Evolutionary conservation across 2,113 vertebrate genomes (phyloP).

Genomic region (Nesospiza acunhae): DNA sequence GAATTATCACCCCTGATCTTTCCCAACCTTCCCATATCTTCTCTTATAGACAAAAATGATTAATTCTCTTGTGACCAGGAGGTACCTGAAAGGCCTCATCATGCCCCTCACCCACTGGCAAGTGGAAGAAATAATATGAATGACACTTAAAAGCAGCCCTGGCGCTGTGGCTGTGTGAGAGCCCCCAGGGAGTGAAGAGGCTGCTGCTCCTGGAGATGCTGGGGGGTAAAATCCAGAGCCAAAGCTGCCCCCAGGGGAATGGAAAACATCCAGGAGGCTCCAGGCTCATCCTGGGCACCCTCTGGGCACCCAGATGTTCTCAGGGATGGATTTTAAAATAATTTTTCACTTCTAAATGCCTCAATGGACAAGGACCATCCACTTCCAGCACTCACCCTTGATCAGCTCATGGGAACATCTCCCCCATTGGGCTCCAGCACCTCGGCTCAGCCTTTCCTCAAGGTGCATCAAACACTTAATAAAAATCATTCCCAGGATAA

Average conservation of each 20-base stretch:
- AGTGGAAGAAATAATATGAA: background rate
- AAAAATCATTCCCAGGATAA: background rate
- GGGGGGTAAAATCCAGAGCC: background rate
- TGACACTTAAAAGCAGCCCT: fast-evolving
- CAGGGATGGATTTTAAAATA: fast-evolving
- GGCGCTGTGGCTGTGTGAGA: background rate
- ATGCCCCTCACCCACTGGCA: background rate
- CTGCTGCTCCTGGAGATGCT: background rate
- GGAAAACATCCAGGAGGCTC: no score
- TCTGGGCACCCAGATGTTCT: background rate
- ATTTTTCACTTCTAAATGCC: background rate
- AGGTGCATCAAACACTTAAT: background rate
- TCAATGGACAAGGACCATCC: background rate
- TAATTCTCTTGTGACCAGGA: background rate
- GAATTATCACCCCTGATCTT: background rate
- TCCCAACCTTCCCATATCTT: background rate
- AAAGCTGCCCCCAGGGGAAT: background rate
- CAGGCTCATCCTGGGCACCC: background rate
- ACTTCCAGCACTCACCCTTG: background rate
- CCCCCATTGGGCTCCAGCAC: fast-evolving
- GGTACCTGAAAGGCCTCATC: background rate
- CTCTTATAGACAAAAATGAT: background rate
- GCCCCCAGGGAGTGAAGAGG: fast-evolving
- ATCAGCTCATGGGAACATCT: fast-evolving
- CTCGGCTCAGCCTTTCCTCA: background rate